A percentile compares a stretch with the other conserved stretches of the same genome.
Conservation (phyloP, 1,140 invertebrate genomes). For the Rhyacophila brunnea region DNA sequence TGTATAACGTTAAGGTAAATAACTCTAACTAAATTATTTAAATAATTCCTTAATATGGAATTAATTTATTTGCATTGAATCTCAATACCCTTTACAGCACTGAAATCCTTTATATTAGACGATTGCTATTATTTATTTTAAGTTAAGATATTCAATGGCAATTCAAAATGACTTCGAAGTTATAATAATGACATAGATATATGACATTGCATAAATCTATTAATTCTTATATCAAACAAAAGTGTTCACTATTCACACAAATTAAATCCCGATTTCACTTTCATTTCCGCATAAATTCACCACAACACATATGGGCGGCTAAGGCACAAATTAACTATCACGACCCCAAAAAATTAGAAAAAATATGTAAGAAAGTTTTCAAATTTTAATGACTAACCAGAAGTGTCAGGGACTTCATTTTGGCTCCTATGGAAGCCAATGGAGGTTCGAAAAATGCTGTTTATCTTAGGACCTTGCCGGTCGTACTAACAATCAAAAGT, state of each 20-base stretch:
- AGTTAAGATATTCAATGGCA: too few relatives aligned
- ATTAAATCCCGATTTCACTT: neutral
- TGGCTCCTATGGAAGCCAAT: constrained; percentile 10
- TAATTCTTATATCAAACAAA: neutral
- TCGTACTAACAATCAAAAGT: constrained; percentile 4
- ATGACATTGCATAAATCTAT: neutral
- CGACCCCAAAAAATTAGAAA: neutral
- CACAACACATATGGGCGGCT: neutral
- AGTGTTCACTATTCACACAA: constrained; percentile 2
- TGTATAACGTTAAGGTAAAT: neutral
- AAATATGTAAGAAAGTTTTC: neutral
- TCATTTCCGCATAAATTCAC: constrained; percentile 1
- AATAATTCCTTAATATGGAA: neutral
- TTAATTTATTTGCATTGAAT: too few relatives aligned
- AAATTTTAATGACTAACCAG: constrained; percentile 18
- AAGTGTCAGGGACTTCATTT: constrained; percentile 26
- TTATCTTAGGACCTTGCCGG: constrained; percentile 17
- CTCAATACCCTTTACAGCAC: too few relatives aligned
- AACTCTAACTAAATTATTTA: neutral
- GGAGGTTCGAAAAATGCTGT: constrained; percentile 1
- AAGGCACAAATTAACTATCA: constrained; percentile 4
- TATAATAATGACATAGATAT: too few relatives aligned
- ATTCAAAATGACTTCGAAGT: too few relatives aligned
- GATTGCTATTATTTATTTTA: too few relatives aligned
- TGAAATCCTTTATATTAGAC: too few relatives aligned